Evolutionary conservation across 2,797 vertebrate species (phyloP).

Genomic region (Gymnodraco acuticeps): DNA sequence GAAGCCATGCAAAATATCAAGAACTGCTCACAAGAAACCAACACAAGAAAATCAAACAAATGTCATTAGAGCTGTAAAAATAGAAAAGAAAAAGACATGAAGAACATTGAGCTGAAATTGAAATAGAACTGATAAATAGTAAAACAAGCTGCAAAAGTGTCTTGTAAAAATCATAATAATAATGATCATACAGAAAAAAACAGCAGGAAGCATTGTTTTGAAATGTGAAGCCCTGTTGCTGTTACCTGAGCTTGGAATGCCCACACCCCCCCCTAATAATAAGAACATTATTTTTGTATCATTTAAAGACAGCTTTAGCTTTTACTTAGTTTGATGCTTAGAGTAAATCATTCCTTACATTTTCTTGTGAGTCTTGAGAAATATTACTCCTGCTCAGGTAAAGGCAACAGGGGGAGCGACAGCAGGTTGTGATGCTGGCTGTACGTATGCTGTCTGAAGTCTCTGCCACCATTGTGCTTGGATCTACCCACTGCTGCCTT

Average conservation of each 20-base stretch:
- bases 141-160: conserved; percentile 73
- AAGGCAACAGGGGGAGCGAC: conserved; percentile 84
- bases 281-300: background rate
- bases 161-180: conserved; percentile 74
- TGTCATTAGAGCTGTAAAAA: conserved; percentile 53
- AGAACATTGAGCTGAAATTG: conserved; percentile 70
- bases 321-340: conserved; percentile 6
- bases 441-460: conserved; percentile 89
- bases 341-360: conserved; percentile 11
- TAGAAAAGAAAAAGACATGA: conserved; percentile 55
- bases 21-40: conserved; percentile 76
- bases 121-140: conserved; percentile 79
- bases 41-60: conserved; percentile 66
- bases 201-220: conserved; percentile 80
- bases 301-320: background rate
- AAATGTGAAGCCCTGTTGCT: conserved; percentile 84
- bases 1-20: conserved; percentile 88
- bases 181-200: conserved; percentile 72
- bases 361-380: conserved; percentile 14
- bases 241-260: conserved; percentile 78
- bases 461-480: conserved; percentile 95
- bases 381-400: conserved; percentile 74
- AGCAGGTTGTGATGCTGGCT: conserved; percentile 86
- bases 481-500: conserved; percentile 75
- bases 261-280: background rate